Conservation (phyloP, 2,113 vertebrate genomes). For the Megalops atlanticus region DNA sequence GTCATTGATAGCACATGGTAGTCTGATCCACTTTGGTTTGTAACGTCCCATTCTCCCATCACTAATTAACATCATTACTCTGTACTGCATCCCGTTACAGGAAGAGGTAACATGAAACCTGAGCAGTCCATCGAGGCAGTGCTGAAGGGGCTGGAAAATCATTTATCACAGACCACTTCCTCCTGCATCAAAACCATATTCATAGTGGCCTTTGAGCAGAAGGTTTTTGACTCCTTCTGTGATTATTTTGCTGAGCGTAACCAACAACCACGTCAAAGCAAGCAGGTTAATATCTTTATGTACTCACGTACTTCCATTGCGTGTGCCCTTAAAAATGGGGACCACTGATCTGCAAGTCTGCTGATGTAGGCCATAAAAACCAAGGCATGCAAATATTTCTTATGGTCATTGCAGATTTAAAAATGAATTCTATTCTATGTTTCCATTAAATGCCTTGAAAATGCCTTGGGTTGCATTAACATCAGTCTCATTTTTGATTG, state of each 20-base stretch:
- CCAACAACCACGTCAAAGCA: neutral
- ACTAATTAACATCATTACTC: no score
- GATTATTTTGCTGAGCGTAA: conserved; percentile 34
- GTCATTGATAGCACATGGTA: no score
- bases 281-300: conserved; percentile 33
- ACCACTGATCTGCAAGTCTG: neutral
- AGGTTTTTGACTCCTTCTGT: conserved; percentile 30
- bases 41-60: no score
- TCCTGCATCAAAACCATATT: conserved; percentile 37
- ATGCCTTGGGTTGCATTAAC: neutral
- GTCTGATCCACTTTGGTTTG: no score
- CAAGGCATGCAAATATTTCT: no score
- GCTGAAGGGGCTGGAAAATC: conserved; percentile 43
- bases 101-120: conserved; percentile 41
- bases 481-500: neutral
- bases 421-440: no score
- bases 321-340: neutral
- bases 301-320: neutral
- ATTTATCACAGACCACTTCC: conserved; percentile 32
- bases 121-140: conserved; percentile 45
- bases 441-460: neutral
- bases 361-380: neutral
- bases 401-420: no score
- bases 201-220: conserved; percentile 49
- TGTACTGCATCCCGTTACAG: conserved; percentile 32